phyloP scores from a whole-genome alignment of 92 coral and sea anemone species.

The Heliopora coerulea region DNA sequence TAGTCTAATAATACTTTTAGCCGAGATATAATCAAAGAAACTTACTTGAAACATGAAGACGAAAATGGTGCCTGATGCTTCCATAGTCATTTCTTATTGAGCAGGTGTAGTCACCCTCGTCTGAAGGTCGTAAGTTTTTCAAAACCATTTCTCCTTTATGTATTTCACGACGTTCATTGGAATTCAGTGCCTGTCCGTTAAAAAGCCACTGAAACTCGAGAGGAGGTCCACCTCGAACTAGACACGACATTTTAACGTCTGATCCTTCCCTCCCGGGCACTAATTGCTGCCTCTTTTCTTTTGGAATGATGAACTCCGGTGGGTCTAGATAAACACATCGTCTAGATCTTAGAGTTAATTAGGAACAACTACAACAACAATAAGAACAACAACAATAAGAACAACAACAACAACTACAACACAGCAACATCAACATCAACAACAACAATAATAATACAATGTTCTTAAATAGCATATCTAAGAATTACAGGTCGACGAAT shows the following conservation, averaged over 20 bases:
- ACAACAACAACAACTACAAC: no score
- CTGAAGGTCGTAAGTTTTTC: neutral
- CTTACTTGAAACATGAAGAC: conserved; percentile 32
- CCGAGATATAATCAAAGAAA: neutral
- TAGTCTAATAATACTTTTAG: no score
- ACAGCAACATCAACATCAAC: no score
- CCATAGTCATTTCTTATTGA: conserved; percentile 23
- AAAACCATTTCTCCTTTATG: neutral
- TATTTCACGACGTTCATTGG: conserved; percentile 2
- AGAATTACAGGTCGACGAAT: no score
- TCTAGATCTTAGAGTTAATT: no score
- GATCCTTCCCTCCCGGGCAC: neutral
- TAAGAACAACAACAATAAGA: no score
- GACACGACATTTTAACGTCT: conserved; percentile 30
- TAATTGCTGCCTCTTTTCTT: conserved; percentile 17
- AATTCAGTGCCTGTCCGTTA: conserved; percentile 10
- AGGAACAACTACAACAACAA: no score
- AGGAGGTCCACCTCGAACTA: conserved; percentile 37
- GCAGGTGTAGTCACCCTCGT: conserved; percentile 18
- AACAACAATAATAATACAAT: no score
- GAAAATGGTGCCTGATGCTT: conserved; percentile 2
- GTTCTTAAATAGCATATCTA: no score
- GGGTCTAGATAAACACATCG: conserved; percentile 29
- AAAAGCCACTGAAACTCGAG: conserved; percentile 25
- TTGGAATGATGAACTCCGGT: conserved; percentile 34